phyloP scores from a whole-genome alignment of 2,113 vertebrate genomes.

The Bolborhynchus lineola region DNA sequence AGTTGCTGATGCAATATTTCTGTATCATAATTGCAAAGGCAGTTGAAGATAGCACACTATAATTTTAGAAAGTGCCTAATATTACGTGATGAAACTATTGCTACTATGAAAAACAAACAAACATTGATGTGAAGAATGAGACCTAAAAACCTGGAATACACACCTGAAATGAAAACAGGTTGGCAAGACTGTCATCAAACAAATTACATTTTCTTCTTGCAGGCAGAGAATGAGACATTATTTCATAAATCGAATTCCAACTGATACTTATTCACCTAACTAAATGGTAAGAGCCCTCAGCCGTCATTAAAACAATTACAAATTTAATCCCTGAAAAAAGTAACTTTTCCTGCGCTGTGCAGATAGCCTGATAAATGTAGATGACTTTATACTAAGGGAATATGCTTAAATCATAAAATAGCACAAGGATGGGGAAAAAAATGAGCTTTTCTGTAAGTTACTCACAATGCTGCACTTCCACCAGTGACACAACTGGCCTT shows the following conservation, averaged over 20 bases:
- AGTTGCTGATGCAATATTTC: constrained; percentile 70
- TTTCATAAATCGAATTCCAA: not conserved
- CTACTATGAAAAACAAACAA: constrained; percentile 35
- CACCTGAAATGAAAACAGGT: not conserved
- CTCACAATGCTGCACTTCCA: not conserved
- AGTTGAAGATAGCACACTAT: constrained; percentile 52
- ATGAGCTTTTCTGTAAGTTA: not conserved
- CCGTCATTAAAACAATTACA: not conserved
- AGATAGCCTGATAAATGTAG: not conserved
- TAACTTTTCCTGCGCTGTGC: not conserved
- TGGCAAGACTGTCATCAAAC: not conserved
- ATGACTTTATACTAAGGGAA: not conserved
- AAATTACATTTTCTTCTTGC: not conserved
- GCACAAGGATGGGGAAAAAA: not conserved
- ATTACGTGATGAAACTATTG: constrained; percentile 29
- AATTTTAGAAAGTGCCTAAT: constrained; percentile 55
- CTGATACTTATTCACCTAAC: not conserved
- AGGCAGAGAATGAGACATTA: not conserved
- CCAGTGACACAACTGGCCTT: not conserved
- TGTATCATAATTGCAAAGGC: constrained; percentile 69
- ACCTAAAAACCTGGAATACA: not conserved
- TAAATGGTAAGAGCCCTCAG: not conserved
- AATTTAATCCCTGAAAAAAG: not conserved
- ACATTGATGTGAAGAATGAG: not conserved
- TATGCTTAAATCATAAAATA: not conserved